Base-by-base conservation (phyloP, 1,140 invertebrate species). In the Homalodisca vitripennis region DNA sequence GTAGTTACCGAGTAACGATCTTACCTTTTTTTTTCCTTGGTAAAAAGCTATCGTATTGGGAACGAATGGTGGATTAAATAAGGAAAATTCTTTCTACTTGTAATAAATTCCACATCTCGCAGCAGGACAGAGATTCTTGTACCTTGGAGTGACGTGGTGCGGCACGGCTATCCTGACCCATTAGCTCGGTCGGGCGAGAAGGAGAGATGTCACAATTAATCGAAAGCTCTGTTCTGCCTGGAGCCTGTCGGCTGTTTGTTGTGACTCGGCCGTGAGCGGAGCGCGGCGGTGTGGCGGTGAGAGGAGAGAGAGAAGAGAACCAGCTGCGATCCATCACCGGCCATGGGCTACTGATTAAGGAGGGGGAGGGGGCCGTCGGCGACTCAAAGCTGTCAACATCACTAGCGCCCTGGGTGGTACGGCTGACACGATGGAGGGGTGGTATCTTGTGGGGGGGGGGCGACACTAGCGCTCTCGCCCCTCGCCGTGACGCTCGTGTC, bases 371-470 rank as follows among this genome's bases (percentile, higher is more conserved):
- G 67, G 57, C 27, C 72, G 73, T 70, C 67, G 75, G 74, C 77
- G 76, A 75, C 65, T 79, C 77, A 81, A 79, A 79, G 79, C 78
- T 79, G 79, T 80, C 79, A 80, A 79, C 79, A 76, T 80, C 79
- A 79, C 79, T 79, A 78, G 73, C 80, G 75, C 79, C 76, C 78
- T 81, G 80, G 80, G 80, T 81, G 80, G 80, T 79, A 80, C 73
- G 71, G 72, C 76, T 77, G 79, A 80, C 77, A 74, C 41, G 66
- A 46, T 20, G 47, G 53, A 24, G 60, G 57, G 22, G n/a, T n/a
- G n/a, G n/a, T n/a, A n/a, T n/a, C n/a, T n/a, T n/a, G n/a, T n/a
- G n/a, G 67, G 60, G 65, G 66, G 53, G 30, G 31, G 29, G 53
- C 68, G 73, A 65, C 76, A 78, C 69, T 53, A 80, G 77, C 79